A percentile compares a stretch with the other conserved stretches of the same genome.
Evolutionary conservation across 2,113 vertebrate species (phyloP).

Genomic region (Phylloscopus trochilus): DNA sequence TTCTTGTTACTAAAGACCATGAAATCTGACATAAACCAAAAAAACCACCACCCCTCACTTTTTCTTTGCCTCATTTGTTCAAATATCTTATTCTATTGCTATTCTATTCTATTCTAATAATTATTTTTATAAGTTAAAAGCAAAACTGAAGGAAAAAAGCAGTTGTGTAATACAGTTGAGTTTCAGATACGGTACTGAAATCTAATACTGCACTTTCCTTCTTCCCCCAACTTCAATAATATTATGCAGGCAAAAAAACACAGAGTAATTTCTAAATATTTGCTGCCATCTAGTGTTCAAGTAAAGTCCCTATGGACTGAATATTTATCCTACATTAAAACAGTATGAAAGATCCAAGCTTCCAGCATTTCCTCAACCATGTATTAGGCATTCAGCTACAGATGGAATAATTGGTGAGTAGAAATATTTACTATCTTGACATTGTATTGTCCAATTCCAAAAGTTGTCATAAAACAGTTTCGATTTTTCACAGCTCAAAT

Average conservation of each 20-base stretch:
- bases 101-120: background rate
- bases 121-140: background rate
- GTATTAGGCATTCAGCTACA: background rate
- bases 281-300: slow-evolving; percentile 75
- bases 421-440: background rate
- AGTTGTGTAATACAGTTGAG: background rate
- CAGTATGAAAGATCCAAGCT: background rate
- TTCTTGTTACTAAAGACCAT: background rate
- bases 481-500: background rate
- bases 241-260: slow-evolving; percentile 26
- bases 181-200: background rate
- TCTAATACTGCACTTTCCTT: background rate
- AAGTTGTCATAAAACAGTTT: background rate
- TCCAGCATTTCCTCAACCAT: background rate
- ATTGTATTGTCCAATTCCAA: background rate
- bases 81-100: background rate
- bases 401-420: background rate
- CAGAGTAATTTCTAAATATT: slow-evolving; percentile 50
- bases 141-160: background rate
- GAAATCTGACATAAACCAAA: background rate
- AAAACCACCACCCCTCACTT: fast-evolving
- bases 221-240: background rate
- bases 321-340: background rate
- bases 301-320: background rate
- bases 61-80: background rate